Percentiles rank a stretch among this genome's conserved stretches.
These are phyloP conservation scores for Ctenoplectra terminalis DNA, from an alignment of 1,140 invertebrate genomes.

Conservation along the genomic window DNA sequence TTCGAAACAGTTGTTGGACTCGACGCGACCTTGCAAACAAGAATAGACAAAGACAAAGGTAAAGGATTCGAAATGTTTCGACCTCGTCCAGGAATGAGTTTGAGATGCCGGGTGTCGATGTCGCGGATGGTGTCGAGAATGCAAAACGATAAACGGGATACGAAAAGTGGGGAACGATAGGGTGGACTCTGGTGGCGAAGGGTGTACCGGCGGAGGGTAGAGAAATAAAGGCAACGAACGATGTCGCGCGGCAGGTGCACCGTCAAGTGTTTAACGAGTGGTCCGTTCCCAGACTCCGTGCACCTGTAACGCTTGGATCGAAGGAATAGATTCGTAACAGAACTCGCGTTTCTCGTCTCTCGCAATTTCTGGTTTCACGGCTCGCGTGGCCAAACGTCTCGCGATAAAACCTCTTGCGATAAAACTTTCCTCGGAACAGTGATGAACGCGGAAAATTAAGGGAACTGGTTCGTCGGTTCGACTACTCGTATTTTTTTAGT, in stretches of 20 bases:
- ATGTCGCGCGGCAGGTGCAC: constrained; percentile 74
- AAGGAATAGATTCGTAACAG: constrained; percentile 50
- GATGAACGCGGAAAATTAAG: background rate
- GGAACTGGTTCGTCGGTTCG: constrained; percentile 18
- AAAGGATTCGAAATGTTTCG: too few relatives aligned
- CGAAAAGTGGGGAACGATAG: background rate
- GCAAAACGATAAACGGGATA: constrained; percentile 4
- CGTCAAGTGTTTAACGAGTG: constrained; percentile 71
- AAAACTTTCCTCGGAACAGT: too few relatives aligned
- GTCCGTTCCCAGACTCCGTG: constrained; percentile 70
- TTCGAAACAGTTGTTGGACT: too few relatives aligned
- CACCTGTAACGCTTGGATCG: constrained; percentile 68
- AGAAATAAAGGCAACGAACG: constrained; percentile 74
- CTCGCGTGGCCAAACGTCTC: background rate
- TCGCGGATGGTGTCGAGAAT: background rate
- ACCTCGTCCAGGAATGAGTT: too few relatives aligned
- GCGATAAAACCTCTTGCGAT: too few relatives aligned
- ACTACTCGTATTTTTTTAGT: too few relatives aligned
- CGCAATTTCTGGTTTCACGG: background rate
- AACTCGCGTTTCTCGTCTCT: constrained; percentile 14
- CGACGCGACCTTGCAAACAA: background rate
- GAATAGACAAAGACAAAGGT: background rate
- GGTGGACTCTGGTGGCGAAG: constrained; percentile 11
- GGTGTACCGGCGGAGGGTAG: constrained; percentile 22
- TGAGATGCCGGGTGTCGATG: background rate